Conservation (phyloP, 2,888 invertebrate genomes). For the Lucinisca nassula region DNA sequence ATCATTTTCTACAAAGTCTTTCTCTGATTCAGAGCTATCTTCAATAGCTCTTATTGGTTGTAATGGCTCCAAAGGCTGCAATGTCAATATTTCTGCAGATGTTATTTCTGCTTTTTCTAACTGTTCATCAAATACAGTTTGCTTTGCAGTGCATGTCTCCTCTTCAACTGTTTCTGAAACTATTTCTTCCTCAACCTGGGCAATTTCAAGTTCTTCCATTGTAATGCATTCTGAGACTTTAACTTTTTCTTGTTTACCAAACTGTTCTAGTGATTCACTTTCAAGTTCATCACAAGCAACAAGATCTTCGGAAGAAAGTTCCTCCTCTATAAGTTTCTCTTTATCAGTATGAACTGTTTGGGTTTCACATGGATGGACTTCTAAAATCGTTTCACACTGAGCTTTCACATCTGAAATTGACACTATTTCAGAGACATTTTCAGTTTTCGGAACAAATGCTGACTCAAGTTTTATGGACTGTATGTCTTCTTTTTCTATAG, state of each 20-base stretch:
- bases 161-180: slow-evolving; percentile 36
- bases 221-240: slow-evolving; percentile 25
- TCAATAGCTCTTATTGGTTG: background rate
- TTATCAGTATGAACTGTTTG: background rate
- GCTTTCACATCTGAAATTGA: background rate
- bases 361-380: background rate
- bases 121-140: background rate
- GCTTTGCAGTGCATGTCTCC: background rate
- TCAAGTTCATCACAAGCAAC: slow-evolving; percentile 40
- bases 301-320: slow-evolving; percentile 8
- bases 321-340: background rate
- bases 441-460: background rate
- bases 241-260: background rate
- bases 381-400: background rate
- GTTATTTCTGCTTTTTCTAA: slow-evolving; percentile 8
- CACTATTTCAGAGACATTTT: background rate
- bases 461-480: background rate
- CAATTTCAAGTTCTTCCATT: slow-evolving; percentile 26
- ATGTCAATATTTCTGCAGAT: slow-evolving; percentile 29
- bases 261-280: slow-evolving; percentile 12
- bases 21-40: background rate
- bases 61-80: background rate
- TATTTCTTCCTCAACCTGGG: slow-evolving; percentile 23
- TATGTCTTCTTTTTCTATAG: background rate
- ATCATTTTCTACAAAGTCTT: background rate